Base-by-base conservation (phyloP, 2,888 invertebrate species). In the Coleophora flavipennella region DNA sequence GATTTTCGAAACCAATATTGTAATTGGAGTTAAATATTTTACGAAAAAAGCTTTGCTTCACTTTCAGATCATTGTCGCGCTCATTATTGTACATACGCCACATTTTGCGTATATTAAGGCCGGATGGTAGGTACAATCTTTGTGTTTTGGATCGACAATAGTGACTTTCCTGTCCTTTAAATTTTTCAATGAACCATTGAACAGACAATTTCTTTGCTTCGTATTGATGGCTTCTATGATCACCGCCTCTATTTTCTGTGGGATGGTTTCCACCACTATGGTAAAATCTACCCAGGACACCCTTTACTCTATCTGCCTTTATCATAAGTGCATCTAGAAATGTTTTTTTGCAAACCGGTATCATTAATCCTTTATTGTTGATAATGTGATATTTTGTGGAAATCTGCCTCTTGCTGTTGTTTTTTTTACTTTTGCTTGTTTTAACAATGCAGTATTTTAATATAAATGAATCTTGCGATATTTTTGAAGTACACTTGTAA, bases 1-100 rank as follows among this genome's bases (percentile, higher is more conserved):
- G 49, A 27, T 35, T 39, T 9, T 49, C 49, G 36, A 50, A 50
- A 8, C 50, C 48, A n/a, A 50, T 13, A 32, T 45, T 42, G 35
- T 39, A 49, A 28, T 13, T 32, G 8, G 36, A 44, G 32, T 48
- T 46, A 35, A 50, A 43, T 36, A 45, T 38, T 13, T 36, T 33
- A 35, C 45, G 14, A 35, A 44, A 43, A 42, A 36, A 40, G 33
- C 36, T 31, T 31, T 37, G 31, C 12, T 3, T 37, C n/a, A 37
- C 36, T 20, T 28, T 37, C 10, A 37, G 20, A 37, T 29, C 31
- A 8, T 37, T 25, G 10, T 37, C 36, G n/a, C 35, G n/a, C 10
- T 27, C 28, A 9, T 27, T 8, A 10, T 27, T 36, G 12, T 28
- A 36, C 6, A 36, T 36, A 11, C 13, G 36, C 36, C 36, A 36